These are phyloP conservation scores for Xestia ashworthii DNA, from an alignment of 2,888 invertebrate species.

Conservation along the genomic window DNA sequence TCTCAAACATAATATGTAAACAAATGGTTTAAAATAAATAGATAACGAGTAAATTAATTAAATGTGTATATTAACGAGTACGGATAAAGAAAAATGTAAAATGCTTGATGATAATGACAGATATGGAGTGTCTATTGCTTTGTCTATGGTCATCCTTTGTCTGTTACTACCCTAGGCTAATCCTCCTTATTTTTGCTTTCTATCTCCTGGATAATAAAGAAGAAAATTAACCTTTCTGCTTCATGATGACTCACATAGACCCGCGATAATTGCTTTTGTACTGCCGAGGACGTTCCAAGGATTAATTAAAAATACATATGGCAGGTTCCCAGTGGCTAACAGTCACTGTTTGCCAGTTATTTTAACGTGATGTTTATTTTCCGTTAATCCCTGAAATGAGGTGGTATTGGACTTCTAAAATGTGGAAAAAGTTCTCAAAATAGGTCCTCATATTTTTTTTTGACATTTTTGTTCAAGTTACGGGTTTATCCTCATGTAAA, in stretches of 20 bases:
- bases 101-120: not conserved
- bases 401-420: slow-evolving; percentile 46
- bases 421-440: slow-evolving; percentile 20
- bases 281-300: slow-evolving; percentile 67
- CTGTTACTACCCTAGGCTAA: slow-evolving; percentile 37
- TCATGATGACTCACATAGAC: slow-evolving; percentile 66
- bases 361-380: slow-evolving; percentile 65
- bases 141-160: not conserved
- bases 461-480: not conserved
- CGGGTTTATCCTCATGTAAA: not conserved
- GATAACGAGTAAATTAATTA: no score
- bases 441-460: not conserved
- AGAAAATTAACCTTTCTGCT: slow-evolving; percentile 67
- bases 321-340: slow-evolving; percentile 67
- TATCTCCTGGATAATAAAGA: slow-evolving; percentile 63
- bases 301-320: slow-evolving; percentile 72
- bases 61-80: no score
- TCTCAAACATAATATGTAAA: no score
- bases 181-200: slow-evolving; percentile 58
- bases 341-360: slow-evolving; percentile 57
- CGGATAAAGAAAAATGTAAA: no score
- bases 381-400: slow-evolving; percentile 58
- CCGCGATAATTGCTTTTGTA: slow-evolving; percentile 69
- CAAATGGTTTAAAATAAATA: no score
- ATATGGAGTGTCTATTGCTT: not conserved